Conservation (phyloP, 2,113 vertebrate genomes). For the Bagarius yarrelli region DNA sequence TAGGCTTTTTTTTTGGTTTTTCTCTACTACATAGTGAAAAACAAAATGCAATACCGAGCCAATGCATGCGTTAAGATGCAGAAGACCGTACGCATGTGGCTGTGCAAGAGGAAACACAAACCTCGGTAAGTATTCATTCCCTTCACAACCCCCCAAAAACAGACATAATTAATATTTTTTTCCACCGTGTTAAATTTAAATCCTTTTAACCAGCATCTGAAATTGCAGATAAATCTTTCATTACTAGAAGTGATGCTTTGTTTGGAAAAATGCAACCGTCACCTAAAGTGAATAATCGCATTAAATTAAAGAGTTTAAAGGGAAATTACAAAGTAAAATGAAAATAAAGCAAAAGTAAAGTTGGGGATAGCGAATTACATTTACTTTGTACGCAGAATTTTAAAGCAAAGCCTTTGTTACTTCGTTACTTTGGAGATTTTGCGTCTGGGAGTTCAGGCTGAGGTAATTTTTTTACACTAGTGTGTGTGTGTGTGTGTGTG, state of each 20-base stretch:
- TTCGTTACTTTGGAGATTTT: neutral
- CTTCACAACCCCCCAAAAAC: neutral
- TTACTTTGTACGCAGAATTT: neutral
- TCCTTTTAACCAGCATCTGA: conserved; percentile 3
- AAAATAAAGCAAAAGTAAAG: neutral
- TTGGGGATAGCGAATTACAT: neutral
- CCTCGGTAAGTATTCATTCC: conserved; percentile 79
- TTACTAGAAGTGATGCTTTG: neutral
- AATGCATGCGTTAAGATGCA: conserved; percentile 89
- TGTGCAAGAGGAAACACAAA: conserved; percentile 93
- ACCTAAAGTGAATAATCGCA: neutral
- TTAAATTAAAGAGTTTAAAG: neutral
- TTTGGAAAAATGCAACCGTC: neutral
- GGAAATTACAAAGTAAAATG: neutral
- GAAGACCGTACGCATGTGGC: conserved; percentile 96
- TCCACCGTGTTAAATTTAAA: neutral
- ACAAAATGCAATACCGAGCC: conserved; percentile 90
- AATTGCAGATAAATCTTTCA: neutral
- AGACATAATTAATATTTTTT: neutral
- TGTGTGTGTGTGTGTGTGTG: conserved; percentile 42
- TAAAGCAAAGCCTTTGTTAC: neutral
- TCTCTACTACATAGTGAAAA: conserved; percentile 78
- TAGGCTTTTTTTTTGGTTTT: neutral
- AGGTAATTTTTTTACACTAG: neutral
- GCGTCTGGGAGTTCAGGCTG: neutral